Percentiles rank a stretch among this genome's conserved stretches.
phyloP scores from a whole-genome alignment of 1,140 invertebrate genomes.

The Choristoneura fumiferana region DNA sequence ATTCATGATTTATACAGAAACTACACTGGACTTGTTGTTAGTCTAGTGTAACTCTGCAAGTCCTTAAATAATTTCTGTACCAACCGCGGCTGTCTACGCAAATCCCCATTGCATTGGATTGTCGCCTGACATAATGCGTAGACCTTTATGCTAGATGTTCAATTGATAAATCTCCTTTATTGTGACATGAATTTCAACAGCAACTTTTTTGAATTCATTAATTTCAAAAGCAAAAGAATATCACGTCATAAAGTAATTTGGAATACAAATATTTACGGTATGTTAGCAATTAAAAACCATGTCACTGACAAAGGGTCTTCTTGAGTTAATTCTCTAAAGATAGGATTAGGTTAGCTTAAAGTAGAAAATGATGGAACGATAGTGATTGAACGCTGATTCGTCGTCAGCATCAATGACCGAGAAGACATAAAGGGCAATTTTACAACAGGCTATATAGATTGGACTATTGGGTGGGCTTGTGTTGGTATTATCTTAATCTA shows the following conservation, averaged over 20 bases:
- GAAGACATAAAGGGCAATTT: too few species aligned
- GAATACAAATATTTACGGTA: too few species aligned
- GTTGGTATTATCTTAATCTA: conserved; percentile 64
- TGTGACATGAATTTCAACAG: too few species aligned
- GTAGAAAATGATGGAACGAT: conserved; percentile 27
- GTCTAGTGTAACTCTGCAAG: not conserved
- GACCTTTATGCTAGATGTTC: too few species aligned
- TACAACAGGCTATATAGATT: conserved; percentile 15
- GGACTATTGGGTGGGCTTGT: conserved; percentile 34
- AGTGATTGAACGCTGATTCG: not conserved
- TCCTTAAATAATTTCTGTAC: conserved; percentile 18
- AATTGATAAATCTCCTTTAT: too few species aligned
- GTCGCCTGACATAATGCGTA: not conserved
- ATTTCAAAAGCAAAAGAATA: too few species aligned
- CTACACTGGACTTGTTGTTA: too few species aligned
- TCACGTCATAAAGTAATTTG: too few species aligned
- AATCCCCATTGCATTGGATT: not conserved
- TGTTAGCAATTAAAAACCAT: not conserved
- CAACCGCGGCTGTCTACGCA: conserved; percentile 10
- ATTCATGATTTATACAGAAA: too few species aligned
- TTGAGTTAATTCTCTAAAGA: conserved; percentile 45
- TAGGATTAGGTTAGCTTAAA: conserved; percentile 47
- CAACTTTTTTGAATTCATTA: too few species aligned
- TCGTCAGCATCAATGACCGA: too few species aligned
- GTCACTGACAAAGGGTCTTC: too few species aligned